phyloP scores from a whole-genome alignment of 2,888 invertebrate species.

The Netelia melanura region DNA sequence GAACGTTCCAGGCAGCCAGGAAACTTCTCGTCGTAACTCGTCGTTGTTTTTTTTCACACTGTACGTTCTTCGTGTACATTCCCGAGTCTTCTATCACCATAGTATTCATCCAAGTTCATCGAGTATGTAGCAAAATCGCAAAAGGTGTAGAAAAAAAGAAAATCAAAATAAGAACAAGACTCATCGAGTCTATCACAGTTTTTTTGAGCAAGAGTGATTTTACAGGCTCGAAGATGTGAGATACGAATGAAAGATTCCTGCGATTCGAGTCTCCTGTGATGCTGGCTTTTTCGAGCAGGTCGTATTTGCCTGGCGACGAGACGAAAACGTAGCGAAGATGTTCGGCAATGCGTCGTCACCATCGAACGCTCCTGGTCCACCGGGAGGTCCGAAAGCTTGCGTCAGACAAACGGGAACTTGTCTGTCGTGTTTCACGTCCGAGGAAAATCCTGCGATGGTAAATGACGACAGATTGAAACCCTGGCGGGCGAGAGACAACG shows the following conservation, averaged over 20 bases:
- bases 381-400: constrained; percentile 60
- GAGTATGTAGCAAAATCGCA: not conserved
- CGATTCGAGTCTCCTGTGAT: constrained; percentile 1
- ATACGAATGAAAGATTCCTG: constrained; percentile 62
- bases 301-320: constrained; percentile 5
- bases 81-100: not conserved
- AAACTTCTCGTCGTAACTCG: too few species aligned
- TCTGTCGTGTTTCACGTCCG: constrained; percentile 78
- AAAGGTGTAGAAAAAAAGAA: not conserved
- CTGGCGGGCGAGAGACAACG: constrained; percentile 76
- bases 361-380: constrained; percentile 79
- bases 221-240: not conserved
- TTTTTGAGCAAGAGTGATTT: too few species aligned
- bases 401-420: constrained; percentile 73
- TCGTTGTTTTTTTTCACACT: too few species aligned
- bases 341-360: constrained; percentile 81
- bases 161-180: constrained; percentile 1
- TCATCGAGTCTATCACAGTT: too few species aligned
- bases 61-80: too few species aligned
- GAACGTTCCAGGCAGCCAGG: too few species aligned
- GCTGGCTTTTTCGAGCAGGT: not conserved
- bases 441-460: constrained; percentile 71
- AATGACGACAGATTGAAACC: constrained; percentile 77
- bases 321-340: constrained; percentile 71
- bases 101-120: not conserved